These are phyloP conservation scores for Neosilurus hyrtlii DNA, from an alignment of 2,797 vertebrate species.

Conservation along the genomic window DNA sequence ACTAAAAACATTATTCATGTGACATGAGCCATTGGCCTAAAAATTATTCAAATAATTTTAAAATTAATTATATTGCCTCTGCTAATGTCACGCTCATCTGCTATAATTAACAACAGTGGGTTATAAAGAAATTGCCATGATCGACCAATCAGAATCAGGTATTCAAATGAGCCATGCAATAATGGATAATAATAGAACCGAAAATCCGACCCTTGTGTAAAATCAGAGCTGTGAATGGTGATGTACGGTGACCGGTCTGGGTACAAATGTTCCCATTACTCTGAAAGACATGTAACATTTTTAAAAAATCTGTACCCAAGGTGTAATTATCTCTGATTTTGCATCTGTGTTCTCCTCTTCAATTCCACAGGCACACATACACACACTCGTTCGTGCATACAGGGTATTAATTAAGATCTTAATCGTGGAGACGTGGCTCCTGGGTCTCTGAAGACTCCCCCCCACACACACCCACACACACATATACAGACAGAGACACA, in stretches of 20 bases:
- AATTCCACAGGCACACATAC: slow-evolving; percentile 26
- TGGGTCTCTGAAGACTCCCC: slow-evolving; percentile 40
- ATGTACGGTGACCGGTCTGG: background rate
- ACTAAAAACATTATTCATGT: too few relatives aligned
- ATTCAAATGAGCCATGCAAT: too few relatives aligned
- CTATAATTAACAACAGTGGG: too few relatives aligned
- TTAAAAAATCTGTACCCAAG: background rate
- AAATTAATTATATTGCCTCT: too few relatives aligned
- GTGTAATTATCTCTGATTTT: slow-evolving; percentile 24
- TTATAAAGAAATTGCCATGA: too few relatives aligned
- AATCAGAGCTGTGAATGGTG: background rate
- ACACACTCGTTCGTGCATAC: slow-evolving; percentile 32
- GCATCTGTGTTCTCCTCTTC: slow-evolving; percentile 10
- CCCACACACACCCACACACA: slow-evolving; percentile 20
- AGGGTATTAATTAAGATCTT: slow-evolving; percentile 54
- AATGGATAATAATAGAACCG: background rate
- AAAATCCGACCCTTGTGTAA: background rate
- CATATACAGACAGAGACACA: slow-evolving; percentile 29
- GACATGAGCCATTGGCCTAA: too few relatives aligned
- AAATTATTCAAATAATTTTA: too few relatives aligned
- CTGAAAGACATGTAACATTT: background rate
- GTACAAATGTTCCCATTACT: background rate
- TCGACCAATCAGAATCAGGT: too few relatives aligned
- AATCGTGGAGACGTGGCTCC: slow-evolving; percentile 48
- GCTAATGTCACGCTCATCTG: too few relatives aligned